A percentile compares a stretch with the other conserved stretches of the same genome.
phyloP scores from a whole-genome alignment of 2,797 vertebrate genomes.

The Hipposideros larvatus region DNA sequence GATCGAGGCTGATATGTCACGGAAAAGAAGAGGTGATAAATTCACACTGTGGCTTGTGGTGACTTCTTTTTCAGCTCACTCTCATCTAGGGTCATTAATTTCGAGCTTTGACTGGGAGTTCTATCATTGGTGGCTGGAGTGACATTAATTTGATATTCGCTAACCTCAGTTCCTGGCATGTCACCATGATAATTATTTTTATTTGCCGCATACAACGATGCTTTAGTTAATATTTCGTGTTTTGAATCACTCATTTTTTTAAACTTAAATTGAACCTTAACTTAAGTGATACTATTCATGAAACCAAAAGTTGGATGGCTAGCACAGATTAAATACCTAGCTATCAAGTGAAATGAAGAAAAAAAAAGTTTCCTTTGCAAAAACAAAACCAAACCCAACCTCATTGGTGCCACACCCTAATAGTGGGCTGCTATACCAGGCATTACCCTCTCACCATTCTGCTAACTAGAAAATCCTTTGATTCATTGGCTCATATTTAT shows the following conservation, averaged over 20 bases:
- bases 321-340: neutral
- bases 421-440: neutral
- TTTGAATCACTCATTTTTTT: neutral
- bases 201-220: neutral
- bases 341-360: neutral
- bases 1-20: neutral
- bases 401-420: fast-evolving
- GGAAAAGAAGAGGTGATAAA: neutral
- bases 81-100: neutral
- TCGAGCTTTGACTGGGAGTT: neutral
- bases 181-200: neutral
- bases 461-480: neutral
- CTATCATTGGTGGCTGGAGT: neutral
- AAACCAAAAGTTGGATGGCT: neutral
- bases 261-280: neutral
- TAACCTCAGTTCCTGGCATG: neutral
- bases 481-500: neutral
- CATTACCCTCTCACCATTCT: fast-evolving
- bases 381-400: neutral
- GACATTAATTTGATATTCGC: neutral
- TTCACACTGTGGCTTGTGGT: neutral
- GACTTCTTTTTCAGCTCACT: neutral
- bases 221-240: neutral
- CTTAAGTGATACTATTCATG: neutral
- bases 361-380: neutral